Evolutionary conservation across 2,888 invertebrate genomes (phyloP), one percentile per base, ranked within the genome.

Genomic region (Eutolmus rufibarbis): DNA sequence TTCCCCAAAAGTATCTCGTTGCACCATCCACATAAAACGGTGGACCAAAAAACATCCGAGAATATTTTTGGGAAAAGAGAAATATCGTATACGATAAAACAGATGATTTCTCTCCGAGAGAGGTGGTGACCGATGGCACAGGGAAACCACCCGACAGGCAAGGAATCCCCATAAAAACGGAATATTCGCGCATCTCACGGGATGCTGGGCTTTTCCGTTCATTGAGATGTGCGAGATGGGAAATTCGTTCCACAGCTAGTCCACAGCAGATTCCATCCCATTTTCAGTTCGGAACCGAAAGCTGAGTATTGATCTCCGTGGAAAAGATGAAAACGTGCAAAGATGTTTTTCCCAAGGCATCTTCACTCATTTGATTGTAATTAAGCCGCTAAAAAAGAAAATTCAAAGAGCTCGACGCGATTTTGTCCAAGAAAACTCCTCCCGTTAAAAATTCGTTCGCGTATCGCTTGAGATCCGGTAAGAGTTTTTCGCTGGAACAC

Each of bases 301-400:
- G 84, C 79, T 81, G 85, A 88, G 86, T 88, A 88, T 88, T 88
- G 88, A 88, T 88, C 87, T 78, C 87, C 74, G 84, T 85, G 51
- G 84, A 84, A 81, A 84, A 40, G 84, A 84, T 84, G 74, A 84
- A 84, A 84, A 84, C 84, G 84, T 84, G 74, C 34, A 57, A 84
- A 66, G 66, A 66, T 66, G 66, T 66, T 66, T 66, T 66, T 66
- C 66, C 66, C 23, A 66, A 66, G 28, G 66, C 28, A 66, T 66
- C 19, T 66, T 66, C 9, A 66, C 9, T 66, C 0, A 66, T 23
- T 66, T 66, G 23, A 66, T 12, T 66, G 12, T 28, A 19, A 19
- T 23, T 23, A 19, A 66, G 28, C 66, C 23, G 28, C 28, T 14
- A 8, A 28, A 19, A 12, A 23, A 9, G 23, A 12, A 23, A 12